Evolutionary conservation across 2,113 vertebrate species (phyloP).

Genomic region (Xiphorhynchus elegans): DNA sequence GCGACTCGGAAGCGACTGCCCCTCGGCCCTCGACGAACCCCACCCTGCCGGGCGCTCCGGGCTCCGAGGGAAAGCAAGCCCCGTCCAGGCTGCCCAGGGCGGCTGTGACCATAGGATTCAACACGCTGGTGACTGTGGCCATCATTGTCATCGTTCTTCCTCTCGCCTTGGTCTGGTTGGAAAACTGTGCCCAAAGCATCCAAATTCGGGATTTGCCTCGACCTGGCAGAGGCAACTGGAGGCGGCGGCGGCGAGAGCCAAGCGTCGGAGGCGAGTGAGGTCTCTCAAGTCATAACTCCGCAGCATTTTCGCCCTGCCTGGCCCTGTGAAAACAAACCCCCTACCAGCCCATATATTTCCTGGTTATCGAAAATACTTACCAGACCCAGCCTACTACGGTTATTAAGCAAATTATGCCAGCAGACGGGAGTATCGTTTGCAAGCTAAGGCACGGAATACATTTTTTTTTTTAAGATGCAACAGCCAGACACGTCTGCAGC

Average conservation of each 20-base stretch:
- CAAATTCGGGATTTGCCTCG: background rate
- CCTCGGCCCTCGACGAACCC: background rate
- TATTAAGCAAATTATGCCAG: constrained; percentile 75
- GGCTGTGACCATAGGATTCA: background rate
- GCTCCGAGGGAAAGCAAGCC: background rate
- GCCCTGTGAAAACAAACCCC: constrained; percentile 29
- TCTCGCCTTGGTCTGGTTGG: background rate
- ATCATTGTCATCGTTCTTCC: background rate
- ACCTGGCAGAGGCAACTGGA: background rate
- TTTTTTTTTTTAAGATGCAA: constrained; percentile 27
- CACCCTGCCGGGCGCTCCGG: background rate
- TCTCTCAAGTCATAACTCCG: background rate
- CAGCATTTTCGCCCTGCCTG: background rate
- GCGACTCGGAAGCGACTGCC: background rate
- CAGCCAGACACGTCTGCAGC: constrained; percentile 10
- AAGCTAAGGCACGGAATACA: constrained; percentile 40
- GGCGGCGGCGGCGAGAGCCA: background rate
- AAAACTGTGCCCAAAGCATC: constrained; percentile 11
- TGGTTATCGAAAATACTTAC: constrained; percentile 78
- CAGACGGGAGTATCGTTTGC: constrained; percentile 59
- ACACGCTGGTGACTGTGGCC: background rate
- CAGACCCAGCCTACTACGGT: constrained; percentile 69
- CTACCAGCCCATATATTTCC: constrained; percentile 69
- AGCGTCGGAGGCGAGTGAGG: background rate
- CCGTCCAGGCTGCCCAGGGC: background rate